Percentiles rank a stretch among this genome's conserved stretches.
phyloP scores from a whole-genome alignment of 2,888 invertebrate species.

The Eupithecia centaureata region DNA sequence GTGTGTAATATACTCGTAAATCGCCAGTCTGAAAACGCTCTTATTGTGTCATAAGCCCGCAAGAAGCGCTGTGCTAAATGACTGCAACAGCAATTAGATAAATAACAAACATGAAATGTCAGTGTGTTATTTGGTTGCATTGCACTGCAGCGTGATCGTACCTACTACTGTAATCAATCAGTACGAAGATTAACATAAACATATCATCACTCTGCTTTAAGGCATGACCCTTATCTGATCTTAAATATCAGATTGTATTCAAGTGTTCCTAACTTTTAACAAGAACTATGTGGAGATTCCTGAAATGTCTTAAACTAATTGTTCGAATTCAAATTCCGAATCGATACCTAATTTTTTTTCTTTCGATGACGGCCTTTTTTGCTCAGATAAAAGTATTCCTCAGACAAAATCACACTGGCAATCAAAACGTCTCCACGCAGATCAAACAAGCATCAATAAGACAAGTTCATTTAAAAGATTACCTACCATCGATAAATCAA shows the following conservation, averaged over 20 bases:
- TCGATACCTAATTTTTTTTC: too few species aligned
- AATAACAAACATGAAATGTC: constrained; percentile 19
- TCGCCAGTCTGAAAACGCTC: too few species aligned
- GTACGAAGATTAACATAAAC: neutral
- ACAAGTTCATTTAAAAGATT: constrained; percentile 14
- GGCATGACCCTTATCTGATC: neutral
- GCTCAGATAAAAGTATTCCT: too few species aligned
- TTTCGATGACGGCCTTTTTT: too few species aligned
- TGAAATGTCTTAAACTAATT: too few species aligned
- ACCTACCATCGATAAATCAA: constrained; percentile 24
- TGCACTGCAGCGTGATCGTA: constrained; percentile 10
- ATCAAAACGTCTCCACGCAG: neutral
- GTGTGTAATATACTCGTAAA: too few species aligned
- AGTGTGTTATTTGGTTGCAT: constrained; percentile 17
- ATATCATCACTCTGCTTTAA: neutral
- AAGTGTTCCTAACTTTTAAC: too few species aligned
- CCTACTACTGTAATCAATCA: neutral
- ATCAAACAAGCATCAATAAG: constrained; percentile 16
- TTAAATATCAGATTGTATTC: too few species aligned
- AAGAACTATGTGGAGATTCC: too few species aligned
- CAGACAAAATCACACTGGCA: neutral
- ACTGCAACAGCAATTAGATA: constrained; percentile 20
- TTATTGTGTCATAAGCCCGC: constrained; percentile 1
- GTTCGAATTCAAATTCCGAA: too few species aligned
- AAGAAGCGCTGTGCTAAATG: constrained; percentile 16